A percentile compares a stretch with the other conserved stretches of the same genome.
Evolutionary conservation across 2,113 vertebrate species (phyloP).

Genomic region (Neoarius graeffei): DNA sequence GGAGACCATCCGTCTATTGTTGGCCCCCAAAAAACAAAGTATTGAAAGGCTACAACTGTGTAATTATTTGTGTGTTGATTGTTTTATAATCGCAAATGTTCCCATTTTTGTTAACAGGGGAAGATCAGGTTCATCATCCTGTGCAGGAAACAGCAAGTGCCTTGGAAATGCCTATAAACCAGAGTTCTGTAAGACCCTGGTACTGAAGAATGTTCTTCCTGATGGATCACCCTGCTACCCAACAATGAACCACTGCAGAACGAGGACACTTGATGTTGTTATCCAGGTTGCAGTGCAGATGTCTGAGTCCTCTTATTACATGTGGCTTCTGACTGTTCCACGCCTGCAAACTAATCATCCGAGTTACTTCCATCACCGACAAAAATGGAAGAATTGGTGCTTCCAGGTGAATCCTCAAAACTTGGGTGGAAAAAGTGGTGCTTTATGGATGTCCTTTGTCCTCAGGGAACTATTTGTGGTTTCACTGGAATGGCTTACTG

Average conservation of each 20-base stretch:
- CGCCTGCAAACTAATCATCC: neutral
- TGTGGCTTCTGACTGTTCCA: neutral
- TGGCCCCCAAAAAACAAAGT: neutral
- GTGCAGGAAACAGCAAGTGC: constrained; percentile 5
- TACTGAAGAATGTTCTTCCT: neutral
- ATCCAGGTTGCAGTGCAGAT: neutral
- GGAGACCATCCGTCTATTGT: neutral
- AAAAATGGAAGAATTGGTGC: neutral
- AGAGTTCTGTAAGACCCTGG: constrained; percentile 9
- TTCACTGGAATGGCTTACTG: neutral
- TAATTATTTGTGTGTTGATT: neutral
- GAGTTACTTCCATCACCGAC: neutral
- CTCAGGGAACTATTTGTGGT: neutral
- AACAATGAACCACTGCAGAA: neutral
- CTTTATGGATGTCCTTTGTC: neutral
- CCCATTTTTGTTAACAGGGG: neutral
- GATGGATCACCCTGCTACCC: neutral
- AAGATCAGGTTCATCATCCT: neutral
- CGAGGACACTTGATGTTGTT: neutral
- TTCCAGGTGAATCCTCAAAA: neutral
- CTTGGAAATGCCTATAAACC: neutral
- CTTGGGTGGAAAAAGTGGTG: too few relatives aligned
- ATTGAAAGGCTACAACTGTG: neutral
- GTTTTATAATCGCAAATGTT: neutral
- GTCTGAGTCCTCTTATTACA: neutral